Base-by-base conservation (phyloP, 37 sponge, comb jelly and placozoan genomes). In the Chondrosia reniformis region DNA sequence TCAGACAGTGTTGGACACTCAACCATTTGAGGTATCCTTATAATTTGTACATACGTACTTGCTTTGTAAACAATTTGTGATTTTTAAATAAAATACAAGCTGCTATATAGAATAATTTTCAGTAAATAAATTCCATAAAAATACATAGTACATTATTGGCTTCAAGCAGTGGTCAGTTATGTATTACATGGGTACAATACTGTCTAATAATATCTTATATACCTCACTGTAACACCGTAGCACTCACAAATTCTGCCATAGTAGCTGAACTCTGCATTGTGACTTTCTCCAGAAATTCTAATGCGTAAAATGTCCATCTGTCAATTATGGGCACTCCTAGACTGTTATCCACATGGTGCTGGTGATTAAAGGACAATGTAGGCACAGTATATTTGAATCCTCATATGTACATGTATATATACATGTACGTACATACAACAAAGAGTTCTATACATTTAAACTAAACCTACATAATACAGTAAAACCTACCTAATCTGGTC, bases 301-400 rank as follows among this genome's bases (percentile, higher is more conserved):
- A 85, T 37, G 94, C 96, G 64, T 89, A 96, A 69, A 88, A 96
- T 5, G 97, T 96, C 89, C 91, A 96, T 31, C 97, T 55, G 71
- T 96, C 97, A 69, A 96, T 93, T 22, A 96, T 84, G 49, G 85
- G 91, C 8, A 96, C 97, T 25, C 97, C 97, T 63, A 96, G 90
- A 25, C 75, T 66, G 17, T 41, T 69, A 57, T 96, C 97, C 42
- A 84, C 55, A 62, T 96, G 91, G 62, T 96, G 97, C 84, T 92
- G 76, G 2, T n/a, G n/a, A n/a, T n/a, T n/a, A 80, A 15, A 1
- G 36, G 49, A 0, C 2, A 59, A 27, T 72, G 17, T 19, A 25
- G 30, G 9, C 3, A 17, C 21, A 45, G 33, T 19, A 1, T 56
- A 30, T 49, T 32, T 33, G 57, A 21, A 46, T 24, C 28, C 28